These are phyloP conservation scores for Melanostoma scalare DNA, from an alignment of 2,888 invertebrate species.

Conservation along the genomic window DNA sequence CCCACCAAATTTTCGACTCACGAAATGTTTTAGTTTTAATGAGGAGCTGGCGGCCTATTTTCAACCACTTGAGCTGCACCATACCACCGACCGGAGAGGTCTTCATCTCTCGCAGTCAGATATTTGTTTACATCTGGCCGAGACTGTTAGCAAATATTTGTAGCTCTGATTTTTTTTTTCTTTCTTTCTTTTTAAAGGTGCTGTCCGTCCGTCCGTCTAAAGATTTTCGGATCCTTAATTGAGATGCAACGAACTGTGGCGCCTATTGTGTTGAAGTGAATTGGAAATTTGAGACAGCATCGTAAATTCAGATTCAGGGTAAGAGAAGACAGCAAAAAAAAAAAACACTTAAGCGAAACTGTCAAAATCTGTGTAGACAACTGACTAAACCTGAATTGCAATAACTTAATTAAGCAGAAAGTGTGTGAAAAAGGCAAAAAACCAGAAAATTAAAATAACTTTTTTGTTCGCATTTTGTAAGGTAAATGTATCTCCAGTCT, in stretches of 20 bases:
- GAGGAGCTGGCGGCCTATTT: conserved; percentile 7
- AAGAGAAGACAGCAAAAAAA: background rate
- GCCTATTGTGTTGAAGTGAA: conserved; percentile 43
- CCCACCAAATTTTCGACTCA: conserved; percentile 18
- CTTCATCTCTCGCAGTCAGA: conserved; percentile 8
- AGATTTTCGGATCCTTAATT: conserved; percentile 43
- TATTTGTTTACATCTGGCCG: conserved; percentile 53
- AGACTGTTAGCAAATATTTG: conserved; percentile 62
- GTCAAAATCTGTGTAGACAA: conserved; percentile 46
- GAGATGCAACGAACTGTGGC: conserved; percentile 67
- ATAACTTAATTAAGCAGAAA: conserved; percentile 69
- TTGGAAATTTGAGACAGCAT: conserved; percentile 60
- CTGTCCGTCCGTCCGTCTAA: no score
- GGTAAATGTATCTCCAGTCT: conserved; percentile 27
- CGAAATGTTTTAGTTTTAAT: conserved; percentile 55
- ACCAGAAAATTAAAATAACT: conserved; percentile 38
- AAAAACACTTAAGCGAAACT: conserved; percentile 2
- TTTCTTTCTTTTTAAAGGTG: conserved; percentile 5
- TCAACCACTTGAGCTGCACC: conserved; percentile 57
- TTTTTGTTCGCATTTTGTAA: conserved; percentile 17
- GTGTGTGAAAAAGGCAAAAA: conserved; percentile 54
- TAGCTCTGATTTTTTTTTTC: conserved; percentile 2
- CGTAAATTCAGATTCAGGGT: conserved; percentile 21
- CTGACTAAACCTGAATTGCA: conserved; percentile 61
- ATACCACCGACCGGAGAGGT: background rate